These are phyloP conservation scores for Malurus melanocephalus DNA, from an alignment of 2,113 vertebrate species.

Conservation along the genomic window DNA sequence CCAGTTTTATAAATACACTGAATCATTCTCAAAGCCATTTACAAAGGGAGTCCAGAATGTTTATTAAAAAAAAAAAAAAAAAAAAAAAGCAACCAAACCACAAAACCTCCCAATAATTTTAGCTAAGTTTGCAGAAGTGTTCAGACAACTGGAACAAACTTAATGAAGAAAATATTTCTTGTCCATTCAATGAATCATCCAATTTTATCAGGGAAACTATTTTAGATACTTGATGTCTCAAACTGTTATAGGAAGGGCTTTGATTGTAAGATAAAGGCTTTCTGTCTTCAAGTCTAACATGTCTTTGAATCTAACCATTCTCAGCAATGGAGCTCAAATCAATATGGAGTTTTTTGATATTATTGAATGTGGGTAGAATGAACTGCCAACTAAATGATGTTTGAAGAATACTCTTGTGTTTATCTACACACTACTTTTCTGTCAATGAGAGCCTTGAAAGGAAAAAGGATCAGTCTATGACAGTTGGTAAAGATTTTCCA, in stretches of 20 bases:
- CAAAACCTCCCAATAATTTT: not conserved
- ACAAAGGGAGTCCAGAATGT: rapidly evolving
- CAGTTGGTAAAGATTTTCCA: conserved; percentile 29
- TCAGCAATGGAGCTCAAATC: not conserved
- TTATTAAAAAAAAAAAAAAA: not conserved
- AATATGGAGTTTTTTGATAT: not conserved
- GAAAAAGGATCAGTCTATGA: not conserved
- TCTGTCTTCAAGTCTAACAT: not conserved
- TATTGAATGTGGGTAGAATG: not conserved
- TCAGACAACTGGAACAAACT: not conserved
- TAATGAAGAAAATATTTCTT: not conserved
- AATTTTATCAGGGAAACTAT: not conserved
- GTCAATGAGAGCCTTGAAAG: not conserved
- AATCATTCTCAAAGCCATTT: not conserved
- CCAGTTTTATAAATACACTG: not conserved
- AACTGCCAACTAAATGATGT: not conserved
- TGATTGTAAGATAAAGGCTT: not conserved
- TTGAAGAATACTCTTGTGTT: conserved; percentile 23
- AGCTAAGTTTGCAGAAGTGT: not conserved
- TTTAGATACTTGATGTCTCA: not conserved
- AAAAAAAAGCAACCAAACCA: not conserved
- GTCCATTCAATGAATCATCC: not conserved
- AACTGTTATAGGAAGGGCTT: not conserved
- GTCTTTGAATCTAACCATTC: not conserved
- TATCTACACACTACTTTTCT: not conserved